phyloP scores from a whole-genome alignment of 2,113 vertebrate genomes.

The Phrynocephalus versicolor region DNA sequence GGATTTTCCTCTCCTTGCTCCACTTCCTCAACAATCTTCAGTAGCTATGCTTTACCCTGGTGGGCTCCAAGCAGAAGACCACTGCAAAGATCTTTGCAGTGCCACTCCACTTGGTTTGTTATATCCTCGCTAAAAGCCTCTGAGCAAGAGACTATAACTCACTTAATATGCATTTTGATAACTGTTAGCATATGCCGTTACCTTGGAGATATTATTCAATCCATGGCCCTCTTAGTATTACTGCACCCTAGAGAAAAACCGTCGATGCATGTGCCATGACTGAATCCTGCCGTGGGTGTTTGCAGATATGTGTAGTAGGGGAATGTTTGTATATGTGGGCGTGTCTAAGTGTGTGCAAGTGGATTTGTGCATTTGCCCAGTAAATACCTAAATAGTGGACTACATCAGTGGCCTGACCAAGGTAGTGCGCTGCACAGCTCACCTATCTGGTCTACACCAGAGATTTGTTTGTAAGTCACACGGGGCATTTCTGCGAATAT shows the following conservation, averaged over 20 bases:
- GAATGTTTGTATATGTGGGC: constrained; percentile 1
- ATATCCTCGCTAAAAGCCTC: neutral
- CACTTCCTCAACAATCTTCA: too few relatives aligned
- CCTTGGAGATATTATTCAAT: neutral
- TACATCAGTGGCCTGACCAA: neutral
- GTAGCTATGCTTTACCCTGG: neutral
- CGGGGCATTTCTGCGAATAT: neutral
- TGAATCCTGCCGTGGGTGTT: neutral
- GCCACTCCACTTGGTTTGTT: neutral
- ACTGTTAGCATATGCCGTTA: neutral
- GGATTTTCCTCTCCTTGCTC: neutral
- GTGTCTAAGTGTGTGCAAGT: neutral
- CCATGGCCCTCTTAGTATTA: too few relatives aligned
- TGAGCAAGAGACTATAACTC: neutral
- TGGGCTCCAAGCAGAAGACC: neutral
- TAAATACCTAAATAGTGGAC: neutral
- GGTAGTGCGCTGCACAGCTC: neutral
- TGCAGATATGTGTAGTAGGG: neutral
- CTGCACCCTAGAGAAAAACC: neutral
- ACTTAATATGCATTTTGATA: neutral
- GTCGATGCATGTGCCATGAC: neutral
- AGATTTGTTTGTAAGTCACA: neutral
- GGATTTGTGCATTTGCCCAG: constrained; percentile 18
- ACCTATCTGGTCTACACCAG: neutral
- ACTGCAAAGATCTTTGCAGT: neutral